Conservation (phyloP, 2,888 invertebrate genomes). For the Tridacna gigas region DNA sequence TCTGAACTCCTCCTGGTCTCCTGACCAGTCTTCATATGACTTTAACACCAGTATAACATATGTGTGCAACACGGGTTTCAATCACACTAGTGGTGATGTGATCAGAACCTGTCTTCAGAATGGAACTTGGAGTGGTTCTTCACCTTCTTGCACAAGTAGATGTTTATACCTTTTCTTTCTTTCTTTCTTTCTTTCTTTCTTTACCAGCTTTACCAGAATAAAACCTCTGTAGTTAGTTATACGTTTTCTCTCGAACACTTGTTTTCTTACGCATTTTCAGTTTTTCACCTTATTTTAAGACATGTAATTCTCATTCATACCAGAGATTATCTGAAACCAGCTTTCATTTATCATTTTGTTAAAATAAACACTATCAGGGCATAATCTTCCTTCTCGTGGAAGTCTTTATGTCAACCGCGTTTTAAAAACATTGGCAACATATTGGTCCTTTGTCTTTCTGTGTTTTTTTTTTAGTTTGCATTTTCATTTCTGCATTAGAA, state of each 20-base stretch:
- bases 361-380: too few relatives aligned
- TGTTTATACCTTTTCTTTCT: not conserved
- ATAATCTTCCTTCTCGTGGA: too few relatives aligned
- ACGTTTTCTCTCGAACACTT: not conserved
- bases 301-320: not conserved
- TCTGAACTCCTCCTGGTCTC: not conserved
- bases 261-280: not conserved
- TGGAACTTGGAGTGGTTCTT: not conserved
- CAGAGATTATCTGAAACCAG: not conserved
- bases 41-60: slow-evolving; percentile 41
- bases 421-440: too few relatives aligned
- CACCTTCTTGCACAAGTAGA: slow-evolving; percentile 18
- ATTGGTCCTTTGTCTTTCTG: too few relatives aligned
- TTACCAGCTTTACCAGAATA: not conserved
- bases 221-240: not conserved
- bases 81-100: not conserved
- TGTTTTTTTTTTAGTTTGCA: not conserved
- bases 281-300: not conserved
- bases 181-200: not conserved
- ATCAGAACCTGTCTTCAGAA: slow-evolving; percentile 5
- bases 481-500: not conserved
- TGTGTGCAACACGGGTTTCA: slow-evolving; percentile 41
- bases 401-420: too few relatives aligned
- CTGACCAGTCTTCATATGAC: slow-evolving; percentile 6
- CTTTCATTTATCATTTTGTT: too few relatives aligned